Evolutionary conservation across 53 echinoderm and acorn worm species (phyloP).

Genomic region (Arbacia lixula): DNA sequence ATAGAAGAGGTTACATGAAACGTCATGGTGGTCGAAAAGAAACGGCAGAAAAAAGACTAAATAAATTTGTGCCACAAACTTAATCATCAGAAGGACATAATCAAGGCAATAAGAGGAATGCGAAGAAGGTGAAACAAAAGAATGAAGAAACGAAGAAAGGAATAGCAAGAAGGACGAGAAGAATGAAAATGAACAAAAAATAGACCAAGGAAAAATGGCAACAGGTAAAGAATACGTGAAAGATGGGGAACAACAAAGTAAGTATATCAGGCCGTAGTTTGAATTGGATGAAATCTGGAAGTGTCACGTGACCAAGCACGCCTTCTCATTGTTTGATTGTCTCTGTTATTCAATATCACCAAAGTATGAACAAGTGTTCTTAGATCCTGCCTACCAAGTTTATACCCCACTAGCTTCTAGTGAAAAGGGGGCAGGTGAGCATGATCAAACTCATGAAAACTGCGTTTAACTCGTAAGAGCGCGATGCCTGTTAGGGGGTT

Average conservation of each 20-base stretch:
- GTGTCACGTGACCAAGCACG: too few species aligned
- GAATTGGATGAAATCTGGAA: too few species aligned
- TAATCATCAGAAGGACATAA: too few species aligned
- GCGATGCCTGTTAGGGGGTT: neutral
- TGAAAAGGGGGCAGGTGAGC: slow-evolving; percentile 3
- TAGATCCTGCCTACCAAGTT: too few species aligned
- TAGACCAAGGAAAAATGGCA: neutral
- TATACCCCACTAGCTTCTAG: too few species aligned
- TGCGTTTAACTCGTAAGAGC: slow-evolving; percentile 13
- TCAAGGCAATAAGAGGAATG: too few species aligned
- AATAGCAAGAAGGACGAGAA: neutral
- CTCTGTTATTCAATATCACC: too few species aligned
- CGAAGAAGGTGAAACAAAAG: neutral
- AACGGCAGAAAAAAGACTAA: neutral
- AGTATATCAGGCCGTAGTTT: too few species aligned
- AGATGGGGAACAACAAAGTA: neutral
- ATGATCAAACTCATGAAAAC: slow-evolving; percentile 11
- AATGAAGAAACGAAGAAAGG: neutral
- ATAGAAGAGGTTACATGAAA: neutral
- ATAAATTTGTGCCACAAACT: too few species aligned
- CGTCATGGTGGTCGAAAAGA: neutral
- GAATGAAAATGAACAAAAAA: neutral
- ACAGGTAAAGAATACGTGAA: neutral
- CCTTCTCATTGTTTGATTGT: too few species aligned
- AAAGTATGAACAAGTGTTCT: too few species aligned